Evolutionary conservation across 1,140 invertebrate genomes (phyloP), one percentile per base, ranked within the genome.

Genomic region (Maniola jurtina): DNA sequence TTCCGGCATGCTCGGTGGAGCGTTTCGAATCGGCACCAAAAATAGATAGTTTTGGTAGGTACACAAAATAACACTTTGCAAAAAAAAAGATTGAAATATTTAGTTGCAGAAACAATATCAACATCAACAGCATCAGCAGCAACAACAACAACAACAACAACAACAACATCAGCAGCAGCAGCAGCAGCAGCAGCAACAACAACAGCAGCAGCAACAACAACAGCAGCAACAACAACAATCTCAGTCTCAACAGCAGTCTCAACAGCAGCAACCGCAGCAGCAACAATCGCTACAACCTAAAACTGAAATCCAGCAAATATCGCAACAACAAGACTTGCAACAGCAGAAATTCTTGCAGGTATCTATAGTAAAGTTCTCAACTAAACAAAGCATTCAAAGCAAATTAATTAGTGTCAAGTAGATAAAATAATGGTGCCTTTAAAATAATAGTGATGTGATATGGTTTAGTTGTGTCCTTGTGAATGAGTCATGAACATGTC

Each of bases 291-390:
- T 77, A 33, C 79, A 81, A 56, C 76, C 80, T 50, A 86, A 89
- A 64, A 52, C 76, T 61, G 83, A 91, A 63, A 73, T 88, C 60
- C 83, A 88, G 45, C 86, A 91, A 75, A 76, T 88, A 36, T 65
- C 86, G 60, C 83, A 88, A 36, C 86, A 89, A 66, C 80, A 83
- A 61, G 83, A 85, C 52, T 73, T 86, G 54, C 87, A 87, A 59
- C 88, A 89, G 33, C 87, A 92, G 63, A 91, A 92, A 38, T 89
- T 88, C 72, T 76, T 89, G 42, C 87, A 89, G 81, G 87, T 86
- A 70, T 38, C 14, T 61, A 66, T 14, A 33, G 45, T 14, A 58
- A 40, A 10, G 10, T 16, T n/a, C n/a, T n/a, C n/a, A n/a, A n/a
- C n/a, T n/a, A n/a, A n/a, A n/a, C n/a, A n/a, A n/a, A n/a, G n/a